Evolutionary conservation across 2,113 vertebrate species (phyloP).

Genomic region (Psophia crepitans): DNA sequence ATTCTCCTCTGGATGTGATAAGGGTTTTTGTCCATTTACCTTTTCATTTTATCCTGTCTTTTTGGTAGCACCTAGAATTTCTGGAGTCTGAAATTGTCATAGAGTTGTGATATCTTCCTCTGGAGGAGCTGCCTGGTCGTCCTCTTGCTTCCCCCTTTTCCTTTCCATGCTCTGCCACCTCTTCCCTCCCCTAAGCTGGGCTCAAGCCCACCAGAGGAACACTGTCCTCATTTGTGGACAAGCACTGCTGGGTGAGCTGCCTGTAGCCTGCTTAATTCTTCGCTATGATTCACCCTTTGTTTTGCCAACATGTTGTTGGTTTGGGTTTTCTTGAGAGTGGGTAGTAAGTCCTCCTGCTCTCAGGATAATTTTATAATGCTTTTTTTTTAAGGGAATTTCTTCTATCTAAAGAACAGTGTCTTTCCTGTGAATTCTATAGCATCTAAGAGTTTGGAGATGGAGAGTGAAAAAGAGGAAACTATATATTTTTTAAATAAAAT

Average conservation of each 20-base stretch:
- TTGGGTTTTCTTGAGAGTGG: background rate
- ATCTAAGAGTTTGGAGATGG: background rate
- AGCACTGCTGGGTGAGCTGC: background rate
- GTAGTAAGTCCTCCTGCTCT: background rate
- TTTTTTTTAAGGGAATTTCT: background rate
- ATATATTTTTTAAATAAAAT: no score
- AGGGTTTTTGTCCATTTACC: background rate
- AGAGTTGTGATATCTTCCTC: background rate
- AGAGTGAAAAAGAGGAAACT: background rate
- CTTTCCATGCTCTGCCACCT: accelerated
- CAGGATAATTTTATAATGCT: background rate
- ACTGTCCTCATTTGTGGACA: background rate
- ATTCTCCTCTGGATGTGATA: background rate
- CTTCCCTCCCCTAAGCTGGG: background rate
- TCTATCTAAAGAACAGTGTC: background rate
- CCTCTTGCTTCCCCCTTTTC: background rate
- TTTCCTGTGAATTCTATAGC: background rate
- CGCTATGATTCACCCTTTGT: background rate
- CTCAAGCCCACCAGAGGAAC: background rate
- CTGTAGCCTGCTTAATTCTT: background rate
- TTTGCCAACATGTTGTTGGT: background rate
- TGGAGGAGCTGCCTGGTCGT: background rate
- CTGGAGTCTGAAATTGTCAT: background rate
- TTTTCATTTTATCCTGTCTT: background rate
- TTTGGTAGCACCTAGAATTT: background rate